Evolutionary conservation across 1,140 invertebrate genomes (phyloP).

Genomic region (Aplysia californica): DNA sequence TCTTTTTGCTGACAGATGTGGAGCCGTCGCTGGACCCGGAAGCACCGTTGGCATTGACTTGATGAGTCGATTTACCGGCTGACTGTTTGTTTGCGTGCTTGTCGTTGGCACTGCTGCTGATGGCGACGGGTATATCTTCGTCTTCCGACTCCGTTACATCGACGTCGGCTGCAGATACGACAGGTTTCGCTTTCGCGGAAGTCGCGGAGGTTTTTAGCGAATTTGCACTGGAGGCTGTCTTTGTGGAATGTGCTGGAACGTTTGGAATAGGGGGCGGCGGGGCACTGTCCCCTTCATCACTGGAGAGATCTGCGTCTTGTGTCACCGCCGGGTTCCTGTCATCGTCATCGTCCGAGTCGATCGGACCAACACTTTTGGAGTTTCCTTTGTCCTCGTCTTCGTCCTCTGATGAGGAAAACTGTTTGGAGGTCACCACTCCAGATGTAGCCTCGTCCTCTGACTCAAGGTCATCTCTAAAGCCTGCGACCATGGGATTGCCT

Average conservation of each 20-base stretch:
- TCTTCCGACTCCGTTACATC: slow-evolving; percentile 40
- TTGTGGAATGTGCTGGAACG: too few species aligned
- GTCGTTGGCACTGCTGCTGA: too few species aligned
- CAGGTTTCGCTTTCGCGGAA: background rate
- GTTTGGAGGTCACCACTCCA: background rate
- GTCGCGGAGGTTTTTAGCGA: background rate
- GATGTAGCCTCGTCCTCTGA: slow-evolving; percentile 71
- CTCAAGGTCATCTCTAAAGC: slow-evolving; percentile 79
- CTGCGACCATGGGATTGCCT: slow-evolving; percentile 86
- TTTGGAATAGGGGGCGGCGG: too few species aligned
- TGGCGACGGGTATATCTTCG: background rate
- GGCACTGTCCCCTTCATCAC: slow-evolving; percentile 62
- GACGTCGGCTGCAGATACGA: slow-evolving; percentile 21
- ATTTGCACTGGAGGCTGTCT: too few species aligned
- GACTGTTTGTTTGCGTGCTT: too few species aligned
- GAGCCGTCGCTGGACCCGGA: too few species aligned
- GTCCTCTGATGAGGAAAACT: background rate
- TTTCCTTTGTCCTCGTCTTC: background rate
- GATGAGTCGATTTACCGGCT: too few species aligned
- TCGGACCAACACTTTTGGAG: background rate
- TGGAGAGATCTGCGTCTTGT: slow-evolving; percentile 47
- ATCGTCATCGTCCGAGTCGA: slow-evolving; percentile 20
- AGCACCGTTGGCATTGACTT: too few species aligned
- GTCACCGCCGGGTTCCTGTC: slow-evolving; percentile 10
- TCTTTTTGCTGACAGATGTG: too few species aligned